phyloP scores from a whole-genome alignment of 2,113 vertebrate genomes.

The Hippocampus mohnikei region DNA sequence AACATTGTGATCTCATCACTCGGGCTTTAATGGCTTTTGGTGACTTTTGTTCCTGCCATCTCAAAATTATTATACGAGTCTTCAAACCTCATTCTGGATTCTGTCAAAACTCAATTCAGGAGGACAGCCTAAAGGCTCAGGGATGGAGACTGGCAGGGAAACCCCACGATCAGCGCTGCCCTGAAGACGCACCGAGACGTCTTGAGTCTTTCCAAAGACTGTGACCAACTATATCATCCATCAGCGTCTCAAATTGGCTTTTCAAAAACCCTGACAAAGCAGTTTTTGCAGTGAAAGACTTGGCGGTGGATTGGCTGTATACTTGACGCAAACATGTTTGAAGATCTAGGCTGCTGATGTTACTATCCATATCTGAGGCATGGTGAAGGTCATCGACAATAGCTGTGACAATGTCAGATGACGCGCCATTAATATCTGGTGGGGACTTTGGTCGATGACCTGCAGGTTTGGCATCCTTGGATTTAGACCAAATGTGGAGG shows the following conservation, averaged over 20 bases:
- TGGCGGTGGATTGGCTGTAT: not conserved
- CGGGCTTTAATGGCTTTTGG: not conserved
- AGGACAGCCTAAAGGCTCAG: not conserved
- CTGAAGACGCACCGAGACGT: not conserved
- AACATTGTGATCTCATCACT: not conserved
- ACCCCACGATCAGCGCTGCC: not conserved
- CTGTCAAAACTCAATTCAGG: not conserved
- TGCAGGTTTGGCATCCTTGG: not conserved
- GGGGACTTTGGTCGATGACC: not conserved
- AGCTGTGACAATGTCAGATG: not conserved
- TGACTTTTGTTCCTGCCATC: not conserved
- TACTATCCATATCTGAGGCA: not conserved
- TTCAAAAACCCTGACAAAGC: not conserved
- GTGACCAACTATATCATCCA: not conserved
- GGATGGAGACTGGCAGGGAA: not conserved
- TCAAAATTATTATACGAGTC: not conserved
- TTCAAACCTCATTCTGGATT: not conserved
- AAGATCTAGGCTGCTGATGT: not conserved
- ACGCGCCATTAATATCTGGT: not conserved
- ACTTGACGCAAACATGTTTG: not conserved
- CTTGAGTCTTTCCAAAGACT: slow-evolving; percentile 1
- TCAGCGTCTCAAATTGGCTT: not conserved
- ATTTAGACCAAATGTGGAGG: not conserved
- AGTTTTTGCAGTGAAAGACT: not conserved
- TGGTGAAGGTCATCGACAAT: not conserved